Evolutionary conservation across 53 echinoderm and acorn worm genomes (phyloP), one percentile per base, ranked within the genome.

Genomic region (Mesocentrotus franciscanus): DNA sequence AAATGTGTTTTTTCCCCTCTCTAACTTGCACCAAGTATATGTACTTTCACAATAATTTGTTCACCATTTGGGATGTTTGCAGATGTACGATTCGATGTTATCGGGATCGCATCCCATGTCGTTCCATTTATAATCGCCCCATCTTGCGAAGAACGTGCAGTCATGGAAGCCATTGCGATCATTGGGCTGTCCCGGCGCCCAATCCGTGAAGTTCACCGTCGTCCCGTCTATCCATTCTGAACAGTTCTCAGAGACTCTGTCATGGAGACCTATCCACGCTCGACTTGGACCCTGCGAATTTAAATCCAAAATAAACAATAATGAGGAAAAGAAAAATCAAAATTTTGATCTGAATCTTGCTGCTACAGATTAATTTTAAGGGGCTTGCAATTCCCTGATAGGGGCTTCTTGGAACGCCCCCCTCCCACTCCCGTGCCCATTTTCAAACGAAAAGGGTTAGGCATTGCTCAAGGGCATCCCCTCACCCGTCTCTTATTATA

Each of bases 231-330:
- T 18, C 90, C 90, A 90, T 32, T 90, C 60, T 27, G 90, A 60
- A 32, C n/a, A 2, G 90, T 90, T 90, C 29, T 90, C 90, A 32
- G 60, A 30, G 60, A 29, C 14, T 58, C 16, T 58, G 90, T 90
- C 90, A 9, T 90, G 90, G 32, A 90, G 90, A 16, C 90, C 90
- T 20, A 90, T 90, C 90, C 90, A 90, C 35, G 59, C 90, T 12
- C 60, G 58, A 2, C 90, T 90, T n/a, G 90, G 59, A 59, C 90
- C 90, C 90, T 90, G 90, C n/a, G 22, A 20, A 20, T 18, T 81
- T 36, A 81, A 35, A 36, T 22, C 36, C 42, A 81, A 39, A 18
- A 81, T 71, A 17, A 71, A 49, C 2, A 7, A 49, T 49, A 49
- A 49, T 49, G 49, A 7, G 49, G 49, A 49, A 49, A 49, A 49